A percentile compares a stretch with the other conserved stretches of the same genome.
Evolutionary conservation across 2,888 invertebrate species (phyloP).

Genomic region (Hydrotaea diabolus): DNA sequence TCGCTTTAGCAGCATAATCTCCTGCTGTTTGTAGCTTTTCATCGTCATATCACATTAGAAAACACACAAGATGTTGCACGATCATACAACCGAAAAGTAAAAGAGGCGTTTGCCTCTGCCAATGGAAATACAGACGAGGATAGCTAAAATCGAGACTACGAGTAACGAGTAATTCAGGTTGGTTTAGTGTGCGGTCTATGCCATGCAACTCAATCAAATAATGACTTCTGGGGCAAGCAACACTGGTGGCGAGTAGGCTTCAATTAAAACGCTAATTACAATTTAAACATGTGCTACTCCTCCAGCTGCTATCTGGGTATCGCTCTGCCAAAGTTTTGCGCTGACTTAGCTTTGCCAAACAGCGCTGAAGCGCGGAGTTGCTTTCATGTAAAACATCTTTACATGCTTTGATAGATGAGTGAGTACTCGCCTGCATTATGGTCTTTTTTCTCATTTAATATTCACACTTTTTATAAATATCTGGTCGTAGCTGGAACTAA

Average conservation of each 20-base stretch:
- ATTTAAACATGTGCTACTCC: constrained; percentile 37
- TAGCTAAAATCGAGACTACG: neutral
- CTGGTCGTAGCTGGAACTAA: neutral
- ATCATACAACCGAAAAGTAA: constrained; percentile 19
- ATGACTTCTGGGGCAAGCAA: constrained; percentile 50
- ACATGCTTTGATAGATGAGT: constrained; percentile 4
- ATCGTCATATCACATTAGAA: constrained; percentile 31
- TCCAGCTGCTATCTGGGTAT: neutral
- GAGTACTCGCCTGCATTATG: neutral
- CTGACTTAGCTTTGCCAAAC: neutral
- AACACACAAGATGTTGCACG: constrained; percentile 18
- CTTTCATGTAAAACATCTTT: constrained; percentile 12
- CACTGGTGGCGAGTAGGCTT: constrained; percentile 60
- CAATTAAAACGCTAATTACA: constrained; percentile 52
- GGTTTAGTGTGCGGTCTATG: neutral
- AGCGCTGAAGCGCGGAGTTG: neutral
- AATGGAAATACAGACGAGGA: neutral
- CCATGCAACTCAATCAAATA: constrained; percentile 58
- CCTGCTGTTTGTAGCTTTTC: constrained; percentile 41
- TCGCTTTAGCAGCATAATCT: constrained; percentile 10
- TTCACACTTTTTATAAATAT: constrained; percentile 17
- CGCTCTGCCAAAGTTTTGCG: neutral
- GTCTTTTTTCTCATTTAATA: constrained; percentile 25
- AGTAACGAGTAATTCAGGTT: constrained; percentile 21
- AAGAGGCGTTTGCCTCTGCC: neutral